Percentiles rank a stretch among this genome's conserved stretches.
Evolutionary conservation across 2,888 invertebrate genomes (phyloP).

Genomic region (Smittia aterrima): DNA sequence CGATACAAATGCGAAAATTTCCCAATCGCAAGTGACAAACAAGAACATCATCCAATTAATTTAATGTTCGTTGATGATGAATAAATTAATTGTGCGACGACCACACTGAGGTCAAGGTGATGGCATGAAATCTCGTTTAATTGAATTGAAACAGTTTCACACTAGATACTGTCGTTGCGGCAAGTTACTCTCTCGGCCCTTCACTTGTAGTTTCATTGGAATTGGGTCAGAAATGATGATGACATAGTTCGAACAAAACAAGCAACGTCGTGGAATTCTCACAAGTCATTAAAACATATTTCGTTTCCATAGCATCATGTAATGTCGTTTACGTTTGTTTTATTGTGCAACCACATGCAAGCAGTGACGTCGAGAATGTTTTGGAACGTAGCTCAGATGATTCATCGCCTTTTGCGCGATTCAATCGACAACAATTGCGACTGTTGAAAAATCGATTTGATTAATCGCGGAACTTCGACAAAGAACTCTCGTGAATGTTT

Average conservation of each 20-base stretch:
- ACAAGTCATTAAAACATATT: neutral
- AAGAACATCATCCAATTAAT: neutral
- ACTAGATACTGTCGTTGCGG: neutral
- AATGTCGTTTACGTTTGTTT: neutral
- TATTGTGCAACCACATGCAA: constrained; percentile 37
- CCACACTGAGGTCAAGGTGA: constrained; percentile 23
- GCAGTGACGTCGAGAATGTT: constrained; percentile 18
- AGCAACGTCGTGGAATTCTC: constrained; percentile 4
- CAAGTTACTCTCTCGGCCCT: neutral
- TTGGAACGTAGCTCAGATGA: neutral
- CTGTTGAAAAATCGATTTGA: neutral
- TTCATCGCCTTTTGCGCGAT: neutral
- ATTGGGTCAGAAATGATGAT: constrained; percentile 5
- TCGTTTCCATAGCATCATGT: constrained; percentile 20
- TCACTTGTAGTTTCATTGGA: neutral
- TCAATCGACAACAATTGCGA: neutral
- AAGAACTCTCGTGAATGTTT: no score
- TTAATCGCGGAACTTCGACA: neutral
- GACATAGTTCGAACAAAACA: neutral
- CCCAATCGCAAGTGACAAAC: neutral
- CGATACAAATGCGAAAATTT: constrained; percentile 18
- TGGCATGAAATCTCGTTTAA: constrained; percentile 9
- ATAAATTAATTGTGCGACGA: constrained; percentile 6
- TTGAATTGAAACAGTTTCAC: constrained; percentile 16
- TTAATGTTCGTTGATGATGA: neutral